Evolutionary conservation across 2,113 vertebrate genomes (phyloP).

Genomic region (Oncorhynchus gorbuscha): DNA sequence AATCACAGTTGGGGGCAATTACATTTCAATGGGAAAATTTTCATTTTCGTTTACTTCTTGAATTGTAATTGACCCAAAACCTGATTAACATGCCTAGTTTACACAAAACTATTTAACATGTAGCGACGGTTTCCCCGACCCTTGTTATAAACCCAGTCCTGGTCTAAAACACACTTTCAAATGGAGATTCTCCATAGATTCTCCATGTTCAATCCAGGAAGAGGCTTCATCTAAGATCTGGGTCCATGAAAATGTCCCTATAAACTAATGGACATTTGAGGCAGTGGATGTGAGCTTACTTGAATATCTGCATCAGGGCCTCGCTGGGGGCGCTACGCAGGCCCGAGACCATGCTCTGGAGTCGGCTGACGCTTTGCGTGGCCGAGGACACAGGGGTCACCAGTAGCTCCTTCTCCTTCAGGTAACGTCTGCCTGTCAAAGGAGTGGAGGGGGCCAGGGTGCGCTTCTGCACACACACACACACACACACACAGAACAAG

Average conservation of each 20-base stretch:
- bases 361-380: slow-evolving; percentile 89
- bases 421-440: slow-evolving; percentile 89
- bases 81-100: neutral
- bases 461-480: slow-evolving; percentile 67
- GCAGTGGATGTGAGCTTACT: slow-evolving; percentile 68
- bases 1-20: too few species aligned
- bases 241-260: too few species aligned
- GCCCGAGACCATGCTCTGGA: slow-evolving; percentile 90
- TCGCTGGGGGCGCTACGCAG: slow-evolving; percentile 85
- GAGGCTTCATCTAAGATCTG: too few species aligned
- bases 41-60: too few species aligned
- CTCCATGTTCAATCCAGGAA: too few species aligned
- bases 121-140: neutral
- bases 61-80: too few species aligned
- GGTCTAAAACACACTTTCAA: too few species aligned
- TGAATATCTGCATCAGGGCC: slow-evolving; percentile 81
- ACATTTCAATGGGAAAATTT: too few species aligned
- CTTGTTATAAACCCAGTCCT: neutral
- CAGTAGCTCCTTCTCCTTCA: slow-evolving; percentile 87
- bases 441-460: slow-evolving; percentile 93
- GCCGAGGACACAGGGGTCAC: slow-evolving; percentile 93
- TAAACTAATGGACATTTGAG: too few species aligned
- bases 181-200: too few species aligned
- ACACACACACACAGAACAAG: neutral
- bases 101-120: neutral